phyloP scores from a whole-genome alignment of 1,140 invertebrate species.

The Camponotus vicinus region DNA sequence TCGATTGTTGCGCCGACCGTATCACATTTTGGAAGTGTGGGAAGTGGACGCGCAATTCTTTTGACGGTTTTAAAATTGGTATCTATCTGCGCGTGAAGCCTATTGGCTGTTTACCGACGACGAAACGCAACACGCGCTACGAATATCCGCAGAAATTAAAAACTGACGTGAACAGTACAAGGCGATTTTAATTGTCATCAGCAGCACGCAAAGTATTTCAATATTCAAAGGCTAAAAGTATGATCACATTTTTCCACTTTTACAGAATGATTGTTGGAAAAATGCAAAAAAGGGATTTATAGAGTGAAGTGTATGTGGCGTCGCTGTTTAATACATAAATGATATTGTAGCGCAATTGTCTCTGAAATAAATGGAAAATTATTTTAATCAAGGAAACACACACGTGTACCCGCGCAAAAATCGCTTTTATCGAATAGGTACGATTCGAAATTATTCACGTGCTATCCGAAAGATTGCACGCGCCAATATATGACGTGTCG shows the following conservation, averaged over 20 bases:
- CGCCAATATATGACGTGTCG: neutral
- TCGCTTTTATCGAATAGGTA: neutral
- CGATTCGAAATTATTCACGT: neutral
- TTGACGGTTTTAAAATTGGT: slow-evolving; percentile 56
- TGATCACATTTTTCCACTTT: slow-evolving; percentile 19
- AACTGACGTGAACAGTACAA: slow-evolving; percentile 49
- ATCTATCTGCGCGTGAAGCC: slow-evolving; percentile 55
- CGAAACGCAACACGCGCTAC: slow-evolving; percentile 29
- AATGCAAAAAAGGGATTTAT: slow-evolving; percentile 29
- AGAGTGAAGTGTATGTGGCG: slow-evolving; percentile 4
- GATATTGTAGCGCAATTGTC: neutral
- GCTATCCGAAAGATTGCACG: neutral
- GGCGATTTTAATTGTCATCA: slow-evolving; percentile 59
- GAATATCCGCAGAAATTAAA: slow-evolving; percentile 52
- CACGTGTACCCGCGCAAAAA: neutral
- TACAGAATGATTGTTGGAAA: slow-evolving; percentile 42
- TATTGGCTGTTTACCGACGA: slow-evolving; percentile 51
- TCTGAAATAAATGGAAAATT: neutral
- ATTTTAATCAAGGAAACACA: slow-evolving; percentile 4
- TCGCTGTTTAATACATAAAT: slow-evolving; percentile 34
- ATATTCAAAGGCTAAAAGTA: slow-evolving; percentile 47
- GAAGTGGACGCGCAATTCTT: neutral
- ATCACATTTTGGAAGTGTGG: slow-evolving; percentile 37
- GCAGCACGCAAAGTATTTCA: slow-evolving; percentile 42
- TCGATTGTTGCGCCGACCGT: slow-evolving; percentile 35